Conservation (phyloP, 2,113 vertebrate genomes). For the Capreolus pygargus region DNA sequence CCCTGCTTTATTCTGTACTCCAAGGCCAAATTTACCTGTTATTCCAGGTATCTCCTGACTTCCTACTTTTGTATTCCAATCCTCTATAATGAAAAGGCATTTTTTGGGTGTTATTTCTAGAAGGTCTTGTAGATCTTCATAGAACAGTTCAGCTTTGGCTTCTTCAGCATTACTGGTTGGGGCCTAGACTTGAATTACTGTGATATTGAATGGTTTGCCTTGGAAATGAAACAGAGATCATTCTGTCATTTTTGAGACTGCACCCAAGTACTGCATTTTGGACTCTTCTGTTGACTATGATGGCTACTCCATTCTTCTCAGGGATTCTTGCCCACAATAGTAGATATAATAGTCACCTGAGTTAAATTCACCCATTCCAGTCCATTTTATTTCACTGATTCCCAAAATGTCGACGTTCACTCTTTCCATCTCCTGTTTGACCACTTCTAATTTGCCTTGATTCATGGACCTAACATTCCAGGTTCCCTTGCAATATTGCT, state of each 20-base stretch:
- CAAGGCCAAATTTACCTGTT: background rate
- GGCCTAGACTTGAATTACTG: background rate
- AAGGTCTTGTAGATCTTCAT: background rate
- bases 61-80: background rate
- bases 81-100: background rate
- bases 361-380: background rate
- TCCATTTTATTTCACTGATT: background rate
- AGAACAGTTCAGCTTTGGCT: background rate
- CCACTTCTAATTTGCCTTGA: background rate
- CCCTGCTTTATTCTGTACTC: background rate
- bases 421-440: background rate
- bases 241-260: background rate
- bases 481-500: background rate
- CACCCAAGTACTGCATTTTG: background rate
- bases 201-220: background rate
- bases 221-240: background rate
- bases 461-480: background rate
- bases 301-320: background rate
- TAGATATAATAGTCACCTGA: background rate
- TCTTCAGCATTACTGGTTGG: background rate
- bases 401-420: background rate
- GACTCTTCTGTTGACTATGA: background rate
- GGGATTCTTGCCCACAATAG: background rate
- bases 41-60: background rate
- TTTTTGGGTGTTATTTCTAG: background rate